These are phyloP conservation scores for Nipponia nippon DNA, from an alignment of 2,113 vertebrate genomes.

Conservation along the genomic window DNA sequence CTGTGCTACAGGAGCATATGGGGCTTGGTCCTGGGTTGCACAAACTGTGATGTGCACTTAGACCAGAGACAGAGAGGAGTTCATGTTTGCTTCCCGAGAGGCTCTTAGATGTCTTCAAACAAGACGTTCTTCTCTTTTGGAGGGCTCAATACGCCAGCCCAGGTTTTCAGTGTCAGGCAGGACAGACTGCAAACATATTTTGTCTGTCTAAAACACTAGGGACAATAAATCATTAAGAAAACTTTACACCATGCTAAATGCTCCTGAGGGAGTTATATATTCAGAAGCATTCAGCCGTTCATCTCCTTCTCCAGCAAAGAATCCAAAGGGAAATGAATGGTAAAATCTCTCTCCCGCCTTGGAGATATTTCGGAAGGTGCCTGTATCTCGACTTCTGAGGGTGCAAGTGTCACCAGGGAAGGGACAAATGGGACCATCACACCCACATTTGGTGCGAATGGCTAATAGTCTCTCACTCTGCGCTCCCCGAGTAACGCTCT, in stretches of 20 bases:
- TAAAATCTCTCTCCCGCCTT: neutral
- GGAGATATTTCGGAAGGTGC: neutral
- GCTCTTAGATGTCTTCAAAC: neutral
- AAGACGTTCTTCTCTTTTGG: neutral
- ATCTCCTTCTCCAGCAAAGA: neutral
- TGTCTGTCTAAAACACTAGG: neutral
- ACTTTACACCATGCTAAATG: neutral
- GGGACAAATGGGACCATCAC: neutral
- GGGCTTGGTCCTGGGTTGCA: neutral
- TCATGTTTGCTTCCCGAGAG: neutral
- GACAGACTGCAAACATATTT: neutral
- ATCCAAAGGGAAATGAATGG: neutral
- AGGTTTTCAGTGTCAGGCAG: neutral
- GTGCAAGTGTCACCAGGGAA: neutral
- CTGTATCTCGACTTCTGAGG: neutral
- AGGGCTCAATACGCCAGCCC: neutral
- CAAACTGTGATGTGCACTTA: neutral
- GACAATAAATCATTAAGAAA: neutral
- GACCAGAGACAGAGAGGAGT: neutral
- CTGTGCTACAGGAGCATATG: accelerated
- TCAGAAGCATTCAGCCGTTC: neutral
- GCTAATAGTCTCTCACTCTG: no score
- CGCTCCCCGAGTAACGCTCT: neutral
- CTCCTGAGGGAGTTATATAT: neutral
- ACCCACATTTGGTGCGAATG: neutral